These are phyloP conservation scores for Gallinago nigripennis DNA, from an alignment of 2,797 vertebrate genomes.

Conservation along the genomic window DNA sequence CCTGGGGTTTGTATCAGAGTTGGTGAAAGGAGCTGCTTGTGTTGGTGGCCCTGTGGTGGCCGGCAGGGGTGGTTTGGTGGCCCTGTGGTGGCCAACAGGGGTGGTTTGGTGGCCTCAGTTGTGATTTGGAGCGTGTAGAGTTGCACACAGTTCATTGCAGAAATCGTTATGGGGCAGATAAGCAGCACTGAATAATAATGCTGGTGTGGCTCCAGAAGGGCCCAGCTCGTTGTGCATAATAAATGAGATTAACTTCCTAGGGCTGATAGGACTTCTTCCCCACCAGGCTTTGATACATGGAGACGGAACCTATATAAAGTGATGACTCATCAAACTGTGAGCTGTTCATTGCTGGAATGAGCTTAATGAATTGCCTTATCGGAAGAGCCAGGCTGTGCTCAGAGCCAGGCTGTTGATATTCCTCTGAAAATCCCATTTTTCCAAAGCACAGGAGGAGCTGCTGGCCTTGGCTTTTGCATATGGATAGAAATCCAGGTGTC, in stretches of 20 bases:
- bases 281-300: neutral
- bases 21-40: neutral
- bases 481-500: neutral
- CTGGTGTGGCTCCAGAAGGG: neutral
- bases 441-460: neutral
- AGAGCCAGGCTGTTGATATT: neutral
- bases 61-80: neutral
- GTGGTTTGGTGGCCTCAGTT: no score
- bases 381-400: neutral
- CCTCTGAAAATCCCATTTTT: neutral
- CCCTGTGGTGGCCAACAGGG: no score
- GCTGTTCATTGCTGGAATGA: neutral
- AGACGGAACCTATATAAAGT: neutral
- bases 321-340: neutral
- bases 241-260: neutral
- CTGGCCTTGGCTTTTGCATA: neutral
- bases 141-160: fast-evolving
- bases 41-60: no score
- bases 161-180: neutral
- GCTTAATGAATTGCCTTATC: neutral
- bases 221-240: neutral
- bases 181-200: neutral
- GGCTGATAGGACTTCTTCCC: neutral
- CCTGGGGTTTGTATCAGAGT: neutral
- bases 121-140: neutral